Base-by-base conservation (phyloP, 2,797 vertebrate species). In the Lophotriccus pileatus region DNA sequence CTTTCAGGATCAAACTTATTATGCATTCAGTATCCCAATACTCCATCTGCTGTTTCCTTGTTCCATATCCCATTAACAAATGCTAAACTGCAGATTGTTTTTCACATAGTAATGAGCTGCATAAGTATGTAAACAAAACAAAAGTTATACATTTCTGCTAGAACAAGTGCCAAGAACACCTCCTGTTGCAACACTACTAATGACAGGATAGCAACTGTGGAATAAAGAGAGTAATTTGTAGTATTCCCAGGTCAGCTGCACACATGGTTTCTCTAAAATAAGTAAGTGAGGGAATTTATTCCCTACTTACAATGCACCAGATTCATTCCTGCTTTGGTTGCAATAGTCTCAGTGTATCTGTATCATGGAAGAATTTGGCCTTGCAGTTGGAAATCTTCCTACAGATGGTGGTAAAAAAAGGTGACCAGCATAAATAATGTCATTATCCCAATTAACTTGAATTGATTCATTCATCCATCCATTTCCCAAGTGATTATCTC, bases 1-100 rank as follows among this genome's bases (percentile, higher is more conserved):
- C 76, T 95, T 96, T 80, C 70, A 91, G 89, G 80, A 95, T 91
- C 89, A 91, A 94, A 60, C 37, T 81, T 78, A 84, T 90, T 94
- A 94, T 70, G 59, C 60, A 91, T 92, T 79, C 91, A 88, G 74
- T 90, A 91, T 91, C 89, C 91, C 91, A 88, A 10, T 87, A 94
- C 47, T 96, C 96, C 95, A 96, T 96, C 94, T 97, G 94, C 85
- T 91, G 67, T 91, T 97, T 91, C 95, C 94, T 87, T 84, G 41
- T 95, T 95, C 83, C 41, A 14, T 82, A 84, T 68, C 74, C 91
- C 80, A 91, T 96, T 94, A 95, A 92, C 76, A 93, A 96, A 93
- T 91, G 63, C 91, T 94, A 96, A 93, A 59, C 85, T 95, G 90
- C 90, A 96, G 92, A 96, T 92, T 96, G 95, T 95, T 96, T 97